phyloP scores from a whole-genome alignment of 2,797 vertebrate genomes.

The Malacoctenus gilli region DNA sequence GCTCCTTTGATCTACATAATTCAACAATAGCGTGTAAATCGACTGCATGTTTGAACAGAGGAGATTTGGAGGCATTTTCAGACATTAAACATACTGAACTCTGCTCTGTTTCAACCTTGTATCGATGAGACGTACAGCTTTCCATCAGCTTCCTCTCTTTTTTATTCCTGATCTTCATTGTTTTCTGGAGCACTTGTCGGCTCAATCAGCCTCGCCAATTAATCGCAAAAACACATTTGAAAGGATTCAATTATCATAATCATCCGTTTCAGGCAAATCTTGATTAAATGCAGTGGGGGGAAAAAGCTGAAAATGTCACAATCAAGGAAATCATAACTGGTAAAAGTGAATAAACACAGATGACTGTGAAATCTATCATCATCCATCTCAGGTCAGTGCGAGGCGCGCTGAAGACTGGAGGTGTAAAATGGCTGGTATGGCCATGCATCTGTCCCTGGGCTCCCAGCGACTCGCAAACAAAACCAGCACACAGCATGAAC shows the following conservation, averaged over 20 bases:
- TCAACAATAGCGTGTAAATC: constrained; percentile 13
- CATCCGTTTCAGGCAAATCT: no score
- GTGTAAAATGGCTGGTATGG: constrained; percentile 81
- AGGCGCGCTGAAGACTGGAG: constrained; percentile 54
- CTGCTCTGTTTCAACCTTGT: neutral
- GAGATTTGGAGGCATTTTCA: neutral
- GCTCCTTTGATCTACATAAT: constrained; percentile 12
- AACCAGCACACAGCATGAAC: constrained; percentile 9
- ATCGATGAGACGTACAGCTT: neutral
- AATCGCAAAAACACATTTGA: neutral
- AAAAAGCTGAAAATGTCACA: no score
- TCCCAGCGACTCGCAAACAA: constrained; percentile 46
- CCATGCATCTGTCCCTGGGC: constrained; percentile 68
- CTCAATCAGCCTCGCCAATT: neutral
- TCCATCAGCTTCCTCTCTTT: no score
- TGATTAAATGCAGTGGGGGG: no score
- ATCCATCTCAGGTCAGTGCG: constrained; percentile 77
- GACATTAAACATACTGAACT: neutral
- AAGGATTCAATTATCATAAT: neutral
- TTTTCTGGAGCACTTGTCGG: neutral
- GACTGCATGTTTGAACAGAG: neutral
- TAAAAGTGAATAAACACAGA: constrained; percentile 1
- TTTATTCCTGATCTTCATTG: no score
- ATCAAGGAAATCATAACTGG: constrained; percentile 4
- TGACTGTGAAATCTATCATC: constrained; percentile 52